Base-by-base conservation (phyloP, 2,113 vertebrate genomes). In the Falco punctatus region DNA sequence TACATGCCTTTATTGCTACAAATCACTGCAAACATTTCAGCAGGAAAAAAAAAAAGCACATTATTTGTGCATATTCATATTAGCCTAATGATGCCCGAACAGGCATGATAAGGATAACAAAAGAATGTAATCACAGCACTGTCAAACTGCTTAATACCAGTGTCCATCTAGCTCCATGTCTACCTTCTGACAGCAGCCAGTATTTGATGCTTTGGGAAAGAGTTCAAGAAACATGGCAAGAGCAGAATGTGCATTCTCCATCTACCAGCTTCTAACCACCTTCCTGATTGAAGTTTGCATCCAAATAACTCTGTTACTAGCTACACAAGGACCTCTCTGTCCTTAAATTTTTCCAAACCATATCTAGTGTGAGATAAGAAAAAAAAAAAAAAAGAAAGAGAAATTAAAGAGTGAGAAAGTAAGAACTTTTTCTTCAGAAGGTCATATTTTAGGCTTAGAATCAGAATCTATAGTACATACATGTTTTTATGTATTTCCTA, bases 211-310 rank as follows among this genome's bases (percentile, higher is more conserved):
- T 82, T 85, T 85, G 40, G 16, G n/a, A 70, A 88, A 83, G 46
- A 49, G 4, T 32, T 15, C 6, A 88, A 61, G 30, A 74, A 91
- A 57, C 21, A 49, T 0, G 0, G 7, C 1, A 1, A 46, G 19
- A 89, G n/a, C 30, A 73, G 11, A 33, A 28, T 58, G 11, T 28
- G 64, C 22, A 18, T 75, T 83, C 71, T 80, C 32, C 22, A 22
- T 24, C 48, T 48, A 38, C 15, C 44, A 83, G 11, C 5, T 90
- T 88, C 62, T 82, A 52, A 24, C 1, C 8, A 30, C 8, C 11
- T 44, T 59, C 30, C 23, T 72, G 28, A 38, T 91, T 44, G 65
- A 61, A 81, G 40, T 32, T 54, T 81, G 10, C 18, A 59, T 33
- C 3, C 15, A 71, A 9, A 10, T 70, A 14, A 44, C n/a, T 70